Evolutionary conservation across 2,888 invertebrate genomes (phyloP), one percentile per base, ranked within the genome.

Genomic region (Pheosia gnoma): DNA sequence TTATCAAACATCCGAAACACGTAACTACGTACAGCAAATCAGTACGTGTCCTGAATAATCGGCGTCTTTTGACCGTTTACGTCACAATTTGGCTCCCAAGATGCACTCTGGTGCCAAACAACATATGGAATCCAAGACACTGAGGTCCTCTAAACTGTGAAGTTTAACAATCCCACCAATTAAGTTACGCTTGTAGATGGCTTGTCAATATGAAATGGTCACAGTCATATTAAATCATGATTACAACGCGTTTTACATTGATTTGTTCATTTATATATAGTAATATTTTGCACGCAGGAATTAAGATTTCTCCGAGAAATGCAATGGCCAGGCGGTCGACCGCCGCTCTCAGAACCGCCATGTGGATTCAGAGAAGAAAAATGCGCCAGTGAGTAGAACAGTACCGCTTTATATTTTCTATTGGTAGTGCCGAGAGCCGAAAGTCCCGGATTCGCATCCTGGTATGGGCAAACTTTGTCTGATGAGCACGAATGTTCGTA

Each of bases 321-420:
- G 74, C 94, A 96, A 68, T 98, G 98, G 98, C 94, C 97, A 38
- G 95, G 95, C 10, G 96, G 95, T 8, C 92, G 94, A 56, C 96
- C 96, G 51, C 98, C 98, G 0, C 94, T 96, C 13, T 97, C 98
- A 3, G 97, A 97, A 78, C 98, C 98, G 1, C 94, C 94, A 39
- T 98, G 98, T 87, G 98, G 98, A n/a, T 98, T 98, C 87, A 94
- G 96, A 47, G 97, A 97, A 60, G 97, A 98, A 91, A 97, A 97
- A 85, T 98, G 98, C 87, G 96, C 97, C 82, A 96, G 98, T 98
- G 94, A 96, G 97, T 96, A 77, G 7, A 25, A n/a, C 13, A 49
- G 9, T 25, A 25, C 25, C 25, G 9, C 36, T 38, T 38, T 55
- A 25, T 57, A 41, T 11, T 58, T 57, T 25, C 39, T 47, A 41